phyloP scores from a whole-genome alignment of 64 coral and sea anemone genomes.

The Stylophora pistillata region DNA sequence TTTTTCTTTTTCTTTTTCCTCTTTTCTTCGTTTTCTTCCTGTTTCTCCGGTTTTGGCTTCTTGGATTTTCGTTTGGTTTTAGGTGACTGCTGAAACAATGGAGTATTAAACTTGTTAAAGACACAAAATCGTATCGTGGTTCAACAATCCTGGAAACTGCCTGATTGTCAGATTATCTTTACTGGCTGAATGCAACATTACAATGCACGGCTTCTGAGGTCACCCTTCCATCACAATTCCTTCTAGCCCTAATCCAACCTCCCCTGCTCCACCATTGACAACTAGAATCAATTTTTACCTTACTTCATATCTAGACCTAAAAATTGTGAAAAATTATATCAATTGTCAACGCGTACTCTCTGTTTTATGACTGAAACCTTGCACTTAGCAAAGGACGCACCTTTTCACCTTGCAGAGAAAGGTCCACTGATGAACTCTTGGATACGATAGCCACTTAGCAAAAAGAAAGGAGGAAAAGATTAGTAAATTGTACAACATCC shows the following conservation, averaged over 20 bases:
- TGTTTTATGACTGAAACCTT: background rate
- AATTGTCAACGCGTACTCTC: background rate
- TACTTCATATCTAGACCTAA: too few species aligned
- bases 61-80: conserved; percentile 44
- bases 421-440: background rate
- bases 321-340: background rate
- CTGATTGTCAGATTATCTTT: too few species aligned
- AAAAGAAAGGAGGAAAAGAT: background rate
- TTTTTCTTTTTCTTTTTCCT: conserved; percentile 49
- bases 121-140: too few species aligned
- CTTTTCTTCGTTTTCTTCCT: conserved; percentile 53
- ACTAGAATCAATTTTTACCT: too few species aligned
- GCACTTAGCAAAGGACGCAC: conserved; percentile 4
- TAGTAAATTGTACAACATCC: background rate
- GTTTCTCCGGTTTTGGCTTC: conserved; percentile 46
- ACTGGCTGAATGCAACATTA: too few species aligned
- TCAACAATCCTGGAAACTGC: background rate
- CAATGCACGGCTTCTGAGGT: too few species aligned
- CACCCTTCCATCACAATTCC: too few species aligned
- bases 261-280: too few species aligned
- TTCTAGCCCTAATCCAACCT: too few species aligned
- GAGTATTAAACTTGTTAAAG: background rate
- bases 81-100: background rate
- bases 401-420: conserved; percentile 43
- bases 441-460: background rate